Percentiles rank a stretch among this genome's conserved stretches.
phyloP scores from a whole-genome alignment of 2,113 vertebrate genomes.

The Tonatia bakeri region DNA sequence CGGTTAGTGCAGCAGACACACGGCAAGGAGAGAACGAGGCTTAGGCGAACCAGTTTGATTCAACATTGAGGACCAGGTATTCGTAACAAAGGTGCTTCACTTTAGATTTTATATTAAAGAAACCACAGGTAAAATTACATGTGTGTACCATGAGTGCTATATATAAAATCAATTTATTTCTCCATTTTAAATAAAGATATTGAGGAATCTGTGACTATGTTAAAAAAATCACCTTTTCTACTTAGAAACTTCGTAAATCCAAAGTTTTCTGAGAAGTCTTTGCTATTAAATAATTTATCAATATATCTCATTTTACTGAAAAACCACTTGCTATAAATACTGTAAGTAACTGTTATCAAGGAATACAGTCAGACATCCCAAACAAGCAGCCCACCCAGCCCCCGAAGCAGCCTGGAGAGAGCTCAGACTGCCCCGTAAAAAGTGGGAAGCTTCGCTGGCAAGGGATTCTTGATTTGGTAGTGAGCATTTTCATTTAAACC shows the following conservation, averaged over 20 bases:
- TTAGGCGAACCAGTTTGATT: conserved; percentile 81
- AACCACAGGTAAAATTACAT: background rate
- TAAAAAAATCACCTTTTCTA: background rate
- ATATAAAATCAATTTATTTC: background rate
- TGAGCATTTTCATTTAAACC: background rate
- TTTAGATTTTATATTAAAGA: background rate
- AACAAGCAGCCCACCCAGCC: background rate
- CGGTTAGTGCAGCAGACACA: conserved; percentile 71
- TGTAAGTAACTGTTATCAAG: background rate
- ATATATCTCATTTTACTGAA: background rate
- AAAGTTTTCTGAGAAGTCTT: background rate
- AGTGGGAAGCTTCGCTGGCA: background rate
- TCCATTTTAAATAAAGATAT: background rate
- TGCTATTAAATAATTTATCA: background rate
- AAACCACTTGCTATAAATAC: background rate
- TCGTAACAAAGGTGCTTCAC: background rate
- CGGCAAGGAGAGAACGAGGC: conserved; percentile 56
- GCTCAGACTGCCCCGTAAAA: background rate
- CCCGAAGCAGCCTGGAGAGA: background rate
- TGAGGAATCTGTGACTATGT: background rate
- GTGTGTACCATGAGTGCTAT: conserved; percentile 2
- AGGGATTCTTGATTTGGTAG: background rate
- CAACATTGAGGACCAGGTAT: conserved; percentile 73
- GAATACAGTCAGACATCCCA: background rate
- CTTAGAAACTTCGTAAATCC: background rate